Conservation (phyloP, 2,797 vertebrate genomes). For the Chaenodraco wilsoni region DNA sequence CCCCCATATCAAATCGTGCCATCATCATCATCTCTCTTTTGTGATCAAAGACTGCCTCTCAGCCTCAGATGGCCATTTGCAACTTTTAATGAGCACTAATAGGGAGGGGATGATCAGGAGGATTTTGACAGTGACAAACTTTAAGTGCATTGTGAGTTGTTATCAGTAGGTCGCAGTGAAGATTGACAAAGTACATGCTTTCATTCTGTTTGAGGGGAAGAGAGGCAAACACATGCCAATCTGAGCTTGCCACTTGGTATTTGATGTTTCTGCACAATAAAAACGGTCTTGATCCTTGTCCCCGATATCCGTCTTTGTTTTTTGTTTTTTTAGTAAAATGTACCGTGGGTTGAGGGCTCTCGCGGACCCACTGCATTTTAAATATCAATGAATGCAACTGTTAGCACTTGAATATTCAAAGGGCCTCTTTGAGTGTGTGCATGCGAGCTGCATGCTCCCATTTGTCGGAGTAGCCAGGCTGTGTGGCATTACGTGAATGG, state of each 20-base stretch:
- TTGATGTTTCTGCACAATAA: constrained; percentile 71
- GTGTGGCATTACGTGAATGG: constrained; percentile 80
- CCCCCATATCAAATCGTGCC: constrained; percentile 74
- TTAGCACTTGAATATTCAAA: constrained; percentile 85
- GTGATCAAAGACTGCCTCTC: constrained; percentile 79
- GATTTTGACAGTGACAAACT: constrained; percentile 77
- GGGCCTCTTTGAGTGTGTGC: constrained; percentile 81
- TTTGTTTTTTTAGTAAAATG: constrained; percentile 75
- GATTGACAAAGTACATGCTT: constrained; percentile 63
- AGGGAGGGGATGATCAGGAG: constrained; percentile 77
- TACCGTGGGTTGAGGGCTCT: constrained; percentile 70
- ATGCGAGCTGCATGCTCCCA: constrained; percentile 81
- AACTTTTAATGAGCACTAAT: constrained; percentile 82
- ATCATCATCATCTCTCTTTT: constrained; percentile 75
- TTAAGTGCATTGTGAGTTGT: constrained; percentile 75
- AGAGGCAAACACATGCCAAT: constrained; percentile 65
- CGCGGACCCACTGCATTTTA: constrained; percentile 79
- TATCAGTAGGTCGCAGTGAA: constrained; percentile 72
- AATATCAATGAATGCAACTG: constrained; percentile 84
- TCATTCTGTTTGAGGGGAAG: constrained; percentile 68
- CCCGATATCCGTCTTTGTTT: constrained; percentile 71
- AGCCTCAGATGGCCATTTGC: constrained; percentile 76
- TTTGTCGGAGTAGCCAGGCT: constrained; percentile 75
- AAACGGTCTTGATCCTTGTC: constrained; percentile 76
- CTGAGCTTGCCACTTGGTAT: constrained; percentile 68